Conservation (phyloP, 2,797 vertebrate species). For the Chelon labrosus region DNA sequence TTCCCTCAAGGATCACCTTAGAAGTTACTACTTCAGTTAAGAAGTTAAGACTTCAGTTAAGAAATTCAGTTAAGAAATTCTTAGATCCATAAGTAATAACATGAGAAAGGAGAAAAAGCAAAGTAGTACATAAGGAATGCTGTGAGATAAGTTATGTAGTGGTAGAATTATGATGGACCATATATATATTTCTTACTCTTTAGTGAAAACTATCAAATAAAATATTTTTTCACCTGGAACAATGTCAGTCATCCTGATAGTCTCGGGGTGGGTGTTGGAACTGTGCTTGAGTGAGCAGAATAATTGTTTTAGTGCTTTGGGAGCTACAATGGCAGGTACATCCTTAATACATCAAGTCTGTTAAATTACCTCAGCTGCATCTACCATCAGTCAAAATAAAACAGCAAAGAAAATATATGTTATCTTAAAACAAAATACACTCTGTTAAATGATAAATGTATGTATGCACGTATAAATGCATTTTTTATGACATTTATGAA, state of each 20-base stretch:
- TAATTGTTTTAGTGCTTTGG: constrained; percentile 38
- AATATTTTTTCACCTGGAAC: constrained; percentile 38
- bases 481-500: constrained; percentile 14
- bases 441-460: not conserved
- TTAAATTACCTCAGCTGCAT: constrained; percentile 17
- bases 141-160: too few relatives aligned
- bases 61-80: too few relatives aligned
- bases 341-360: constrained; percentile 6
- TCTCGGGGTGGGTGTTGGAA: constrained; percentile 11
- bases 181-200: not conserved
- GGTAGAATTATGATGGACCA: too few relatives aligned
- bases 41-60: too few relatives aligned
- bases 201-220: constrained; percentile 32
- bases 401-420: not conserved
- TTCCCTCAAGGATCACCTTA: too few relatives aligned
- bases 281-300: constrained; percentile 44
- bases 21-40: too few relatives aligned
- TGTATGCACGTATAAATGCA: not conserved
- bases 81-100: too few relatives aligned
- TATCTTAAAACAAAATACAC: not conserved
- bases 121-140: too few relatives aligned
- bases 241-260: constrained; percentile 39
- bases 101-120: too few relatives aligned
- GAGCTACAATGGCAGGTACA: not conserved
- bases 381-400: not conserved